Percentiles rank a stretch among this genome's conserved stretches.
Conservation (phyloP, 2,113 vertebrate genomes). For the Mastomys natalensis region DNA sequence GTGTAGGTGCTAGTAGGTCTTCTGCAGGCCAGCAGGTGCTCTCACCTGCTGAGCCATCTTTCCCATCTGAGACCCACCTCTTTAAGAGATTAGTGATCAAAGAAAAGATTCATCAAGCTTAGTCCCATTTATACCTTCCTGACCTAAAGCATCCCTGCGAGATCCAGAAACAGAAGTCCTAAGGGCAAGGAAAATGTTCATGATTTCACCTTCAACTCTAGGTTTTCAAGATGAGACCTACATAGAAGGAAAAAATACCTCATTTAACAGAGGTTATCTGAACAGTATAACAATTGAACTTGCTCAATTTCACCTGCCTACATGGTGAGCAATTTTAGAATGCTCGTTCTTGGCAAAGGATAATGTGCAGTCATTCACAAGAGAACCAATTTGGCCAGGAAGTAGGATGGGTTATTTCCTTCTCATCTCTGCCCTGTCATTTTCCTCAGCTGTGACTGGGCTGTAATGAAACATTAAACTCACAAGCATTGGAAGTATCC, state of each 20-base stretch:
- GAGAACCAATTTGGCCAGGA: conserved; percentile 32
- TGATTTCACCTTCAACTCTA: not conserved
- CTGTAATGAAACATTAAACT: conserved; percentile 43
- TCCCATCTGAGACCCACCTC: not conserved
- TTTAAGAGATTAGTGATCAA: conserved; percentile 9
- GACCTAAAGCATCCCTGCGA: not conserved
- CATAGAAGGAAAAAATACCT: conserved; percentile 30
- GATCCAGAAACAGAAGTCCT: not conserved
- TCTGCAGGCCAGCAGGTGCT: not conserved
- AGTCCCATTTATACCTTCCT: not conserved
- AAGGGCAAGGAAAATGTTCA: not conserved
- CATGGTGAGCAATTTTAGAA: conserved; percentile 26
- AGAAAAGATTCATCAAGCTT: not conserved
- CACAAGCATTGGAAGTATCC: conserved; percentile 55
- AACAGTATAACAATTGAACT: conserved; percentile 46
- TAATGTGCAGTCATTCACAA: not conserved
- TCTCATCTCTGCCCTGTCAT: conserved; percentile 47
- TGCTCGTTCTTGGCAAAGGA: conserved; percentile 58
- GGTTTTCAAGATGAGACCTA: conserved; percentile 49
- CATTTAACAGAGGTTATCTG: conserved; percentile 1
- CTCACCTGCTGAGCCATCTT: not conserved
- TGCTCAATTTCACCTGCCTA: conserved; percentile 38
- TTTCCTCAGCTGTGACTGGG: conserved; percentile 45
- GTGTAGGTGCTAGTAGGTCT: not conserved
- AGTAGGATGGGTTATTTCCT: conserved; percentile 52